Conservation (phyloP, 2,113 vertebrate genomes). For the Ictidomys tridecemlineatus region DNA sequence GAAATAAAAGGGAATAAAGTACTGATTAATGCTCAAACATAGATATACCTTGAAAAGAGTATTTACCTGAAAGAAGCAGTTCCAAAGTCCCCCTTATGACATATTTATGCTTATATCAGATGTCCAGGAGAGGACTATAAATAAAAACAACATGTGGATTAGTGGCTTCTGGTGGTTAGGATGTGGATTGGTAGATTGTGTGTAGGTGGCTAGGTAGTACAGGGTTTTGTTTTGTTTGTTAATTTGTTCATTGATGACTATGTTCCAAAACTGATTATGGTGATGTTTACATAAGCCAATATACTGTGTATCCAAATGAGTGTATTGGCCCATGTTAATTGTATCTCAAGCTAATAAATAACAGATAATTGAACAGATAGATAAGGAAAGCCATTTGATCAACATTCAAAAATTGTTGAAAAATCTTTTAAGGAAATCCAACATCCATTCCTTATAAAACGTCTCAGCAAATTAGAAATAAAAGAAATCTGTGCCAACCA, state of each 20-base stretch:
- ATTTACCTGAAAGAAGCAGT: neutral
- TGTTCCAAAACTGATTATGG: too few relatives aligned
- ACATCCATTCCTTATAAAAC: neutral
- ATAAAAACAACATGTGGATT: neutral
- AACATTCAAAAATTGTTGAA: neutral
- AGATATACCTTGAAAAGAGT: neutral
- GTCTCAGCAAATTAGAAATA: neutral
- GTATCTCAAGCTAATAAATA: neutral
- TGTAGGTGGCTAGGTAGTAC: too few relatives aligned
- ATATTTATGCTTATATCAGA: neutral
- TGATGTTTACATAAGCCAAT: too few relatives aligned
- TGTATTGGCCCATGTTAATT: neutral
- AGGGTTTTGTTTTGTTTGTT: neutral
- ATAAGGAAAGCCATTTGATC: neutral
- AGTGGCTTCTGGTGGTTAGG: neutral
- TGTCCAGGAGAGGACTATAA: neutral
- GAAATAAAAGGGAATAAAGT: neutral
- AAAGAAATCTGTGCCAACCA: neutral
- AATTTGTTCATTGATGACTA: neutral
- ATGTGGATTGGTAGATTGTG: neutral
- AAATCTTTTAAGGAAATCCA: neutral
- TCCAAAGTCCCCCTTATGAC: neutral
- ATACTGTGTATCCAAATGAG: neutral
- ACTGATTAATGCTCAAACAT: neutral
- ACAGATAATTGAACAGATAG: neutral